Base-by-base conservation (phyloP, 2,113 vertebrate genomes). In the Tetrao urogallus region DNA sequence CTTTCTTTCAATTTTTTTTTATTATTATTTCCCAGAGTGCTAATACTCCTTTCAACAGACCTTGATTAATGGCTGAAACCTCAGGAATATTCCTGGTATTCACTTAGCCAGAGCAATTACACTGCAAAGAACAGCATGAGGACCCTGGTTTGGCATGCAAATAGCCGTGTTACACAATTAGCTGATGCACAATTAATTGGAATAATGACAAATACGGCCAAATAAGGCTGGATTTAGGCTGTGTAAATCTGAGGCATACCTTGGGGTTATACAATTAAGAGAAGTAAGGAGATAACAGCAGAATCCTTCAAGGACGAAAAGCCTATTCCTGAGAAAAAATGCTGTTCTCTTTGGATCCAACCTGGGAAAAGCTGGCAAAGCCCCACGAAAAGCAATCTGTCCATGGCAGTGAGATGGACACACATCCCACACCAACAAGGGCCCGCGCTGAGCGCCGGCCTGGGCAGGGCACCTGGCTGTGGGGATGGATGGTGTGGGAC, bases 101-200 rank as follows among this genome's bases (percentile, higher is more conserved):
- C 95, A 96, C 96, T 97, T 97, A 97, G 80, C 50, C 94, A 85
- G 91, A 96, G 87, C 92, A 96, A 97, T 96, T 96, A 97, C 87
- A 93, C 80, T 92, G 75, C 94, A 94, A 96, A 95, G 92, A 93
- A 88, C 94, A 97, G 95, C 95, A 83, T 94, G 94, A 85, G 88
- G 85, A 95, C 88, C 96, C 94, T 10, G 42, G 93, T 66, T 72
- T 94, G 87, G 95, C 95, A 93, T 96, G 95, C 95, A 97, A 97
- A 97, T 97, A 97, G 92, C 94, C 92, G 32, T 75, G 92, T 96
- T 97, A 94, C 70, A 60, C 92, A 96, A 97, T 97, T 96, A 97
- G 90, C 92, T 95, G 97, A 97, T 94, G 96, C 91, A 93, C 86
- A 97, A 97, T 98, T 97, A 97, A 93, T 95, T 93, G 92, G 83